Percentiles rank a stretch among this genome's conserved stretches.
These are phyloP conservation scores for Hyaena hyaena DNA, from an alignment of 2,113 vertebrate species.

Conservation along the genomic window DNA sequence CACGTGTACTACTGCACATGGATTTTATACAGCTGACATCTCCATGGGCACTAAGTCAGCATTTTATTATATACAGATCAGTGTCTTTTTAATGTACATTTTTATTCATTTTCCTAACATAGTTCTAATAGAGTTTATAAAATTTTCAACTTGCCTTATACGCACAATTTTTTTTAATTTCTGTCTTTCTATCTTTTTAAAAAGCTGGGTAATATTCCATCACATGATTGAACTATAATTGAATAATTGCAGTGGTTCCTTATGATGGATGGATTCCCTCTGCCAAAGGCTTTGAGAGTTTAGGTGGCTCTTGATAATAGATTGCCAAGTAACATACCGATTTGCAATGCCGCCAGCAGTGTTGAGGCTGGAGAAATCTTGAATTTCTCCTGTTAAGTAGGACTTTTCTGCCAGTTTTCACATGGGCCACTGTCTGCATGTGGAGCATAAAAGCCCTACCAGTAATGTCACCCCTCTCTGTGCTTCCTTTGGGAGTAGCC, in stretches of 20 bases:
- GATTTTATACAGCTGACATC: neutral
- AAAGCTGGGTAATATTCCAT: slow-evolving; percentile 3
- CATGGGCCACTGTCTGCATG: neutral
- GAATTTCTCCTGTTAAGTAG: neutral
- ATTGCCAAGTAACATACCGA: neutral
- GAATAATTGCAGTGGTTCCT: slow-evolving; percentile 13
- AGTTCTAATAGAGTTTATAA: neutral
- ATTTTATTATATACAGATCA: slow-evolving; percentile 32
- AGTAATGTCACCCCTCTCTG: neutral
- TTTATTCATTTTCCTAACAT: slow-evolving; percentile 36
- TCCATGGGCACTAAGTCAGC: neutral
- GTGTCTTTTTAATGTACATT: neutral
- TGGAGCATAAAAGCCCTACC: neutral
- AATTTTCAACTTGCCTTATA: slow-evolving; percentile 18
- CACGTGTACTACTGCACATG: neutral
- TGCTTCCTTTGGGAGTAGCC: neutral
- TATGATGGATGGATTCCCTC: neutral
- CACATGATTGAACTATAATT: neutral
- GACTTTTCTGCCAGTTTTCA: neutral
- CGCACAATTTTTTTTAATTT: neutral
- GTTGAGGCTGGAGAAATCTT: neutral
- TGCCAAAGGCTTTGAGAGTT: slow-evolving; percentile 39
- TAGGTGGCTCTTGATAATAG: neutral
- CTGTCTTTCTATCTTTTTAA: neutral
- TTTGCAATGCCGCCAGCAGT: slow-evolving; percentile 15